Percentiles rank a stretch among this genome's conserved stretches.
phyloP scores from a whole-genome alignment of 2,888 invertebrate species.

The Acrobasis suavella region DNA sequence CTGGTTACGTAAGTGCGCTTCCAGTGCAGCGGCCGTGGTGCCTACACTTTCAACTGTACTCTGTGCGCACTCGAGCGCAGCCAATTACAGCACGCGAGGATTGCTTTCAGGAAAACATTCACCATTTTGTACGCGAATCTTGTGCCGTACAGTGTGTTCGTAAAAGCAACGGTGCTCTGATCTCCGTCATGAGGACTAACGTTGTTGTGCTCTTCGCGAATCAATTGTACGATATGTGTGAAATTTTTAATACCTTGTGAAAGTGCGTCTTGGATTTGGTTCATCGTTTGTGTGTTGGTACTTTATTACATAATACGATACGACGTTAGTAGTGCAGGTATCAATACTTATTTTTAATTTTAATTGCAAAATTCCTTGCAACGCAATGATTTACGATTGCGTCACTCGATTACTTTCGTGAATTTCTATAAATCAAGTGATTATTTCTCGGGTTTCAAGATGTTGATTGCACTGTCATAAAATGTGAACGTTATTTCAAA shows the following conservation, averaged over 20 bases:
- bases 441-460: background rate
- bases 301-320: slow-evolving; percentile 42
- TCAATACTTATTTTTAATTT: slow-evolving; percentile 30
- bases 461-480: background rate
- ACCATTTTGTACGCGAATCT: slow-evolving; percentile 72
- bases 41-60: slow-evolving; percentile 64
- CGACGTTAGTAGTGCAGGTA: slow-evolving; percentile 38
- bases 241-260: slow-evolving; percentile 53
- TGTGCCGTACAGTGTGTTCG: slow-evolving; percentile 51
- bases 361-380: slow-evolving; percentile 15
- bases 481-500: background rate
- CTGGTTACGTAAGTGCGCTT: slow-evolving; percentile 73
- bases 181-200: slow-evolving; percentile 48
- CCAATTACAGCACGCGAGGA: slow-evolving; percentile 71
- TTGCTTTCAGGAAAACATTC: slow-evolving; percentile 77
- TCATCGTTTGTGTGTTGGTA: slow-evolving; percentile 42
- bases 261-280: slow-evolving; percentile 50
- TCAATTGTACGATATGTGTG: slow-evolving; percentile 45
- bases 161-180: slow-evolving; percentile 37
- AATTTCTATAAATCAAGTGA: slow-evolving; percentile 1
- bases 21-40: slow-evolving; percentile 68
- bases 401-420: background rate
- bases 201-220: slow-evolving; percentile 39
- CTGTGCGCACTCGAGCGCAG: slow-evolving; percentile 67
- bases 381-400: slow-evolving; percentile 5